These are phyloP conservation scores for Eremobia ochroleuca DNA, from an alignment of 2,888 invertebrate genomes.

Conservation along the genomic window DNA sequence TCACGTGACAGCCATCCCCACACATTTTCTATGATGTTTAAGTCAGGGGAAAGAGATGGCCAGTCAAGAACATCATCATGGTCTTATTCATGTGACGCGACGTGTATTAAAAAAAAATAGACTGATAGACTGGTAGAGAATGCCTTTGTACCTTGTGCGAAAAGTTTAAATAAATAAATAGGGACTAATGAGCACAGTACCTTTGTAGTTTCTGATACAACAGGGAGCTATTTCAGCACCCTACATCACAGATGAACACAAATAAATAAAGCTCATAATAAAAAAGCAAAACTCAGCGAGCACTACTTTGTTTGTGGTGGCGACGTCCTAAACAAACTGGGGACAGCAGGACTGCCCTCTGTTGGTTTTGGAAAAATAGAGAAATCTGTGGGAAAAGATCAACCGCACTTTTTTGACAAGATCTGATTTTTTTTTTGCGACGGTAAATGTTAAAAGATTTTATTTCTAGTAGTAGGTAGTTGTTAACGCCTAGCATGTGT, in stretches of 20 bases:
- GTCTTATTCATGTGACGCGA: too few relatives aligned
- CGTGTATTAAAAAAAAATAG: too few relatives aligned
- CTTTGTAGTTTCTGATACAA: background rate
- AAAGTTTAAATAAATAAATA: too few relatives aligned
- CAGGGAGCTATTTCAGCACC: constrained; percentile 4
- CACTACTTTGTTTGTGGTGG: constrained; percentile 57
- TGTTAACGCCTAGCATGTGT: too few relatives aligned
- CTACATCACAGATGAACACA: constrained; percentile 37
- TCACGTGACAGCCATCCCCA: too few relatives aligned
- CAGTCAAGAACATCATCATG: too few relatives aligned
- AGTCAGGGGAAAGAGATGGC: too few relatives aligned
- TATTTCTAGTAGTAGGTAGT: background rate
- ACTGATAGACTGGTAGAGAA: too few relatives aligned
- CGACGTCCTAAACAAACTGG: constrained; percentile 63
- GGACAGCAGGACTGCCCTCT: constrained; percentile 36
- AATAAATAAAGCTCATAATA: constrained; percentile 56
- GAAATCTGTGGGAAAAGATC: constrained; percentile 38
- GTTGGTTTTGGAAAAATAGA: constrained; percentile 51
- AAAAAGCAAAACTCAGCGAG: constrained; percentile 56
- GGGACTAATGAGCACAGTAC: too few relatives aligned
- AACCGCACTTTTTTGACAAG: constrained; percentile 29
- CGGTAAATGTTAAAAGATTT: background rate
- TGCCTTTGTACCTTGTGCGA: too few relatives aligned
- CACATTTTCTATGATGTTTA: too few relatives aligned
- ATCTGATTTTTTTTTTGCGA: background rate